Percentiles rank a stretch among this genome's conserved stretches.
Evolutionary conservation across 2,888 invertebrate genomes (phyloP).

Genomic region (Cyaniris semiargus): DNA sequence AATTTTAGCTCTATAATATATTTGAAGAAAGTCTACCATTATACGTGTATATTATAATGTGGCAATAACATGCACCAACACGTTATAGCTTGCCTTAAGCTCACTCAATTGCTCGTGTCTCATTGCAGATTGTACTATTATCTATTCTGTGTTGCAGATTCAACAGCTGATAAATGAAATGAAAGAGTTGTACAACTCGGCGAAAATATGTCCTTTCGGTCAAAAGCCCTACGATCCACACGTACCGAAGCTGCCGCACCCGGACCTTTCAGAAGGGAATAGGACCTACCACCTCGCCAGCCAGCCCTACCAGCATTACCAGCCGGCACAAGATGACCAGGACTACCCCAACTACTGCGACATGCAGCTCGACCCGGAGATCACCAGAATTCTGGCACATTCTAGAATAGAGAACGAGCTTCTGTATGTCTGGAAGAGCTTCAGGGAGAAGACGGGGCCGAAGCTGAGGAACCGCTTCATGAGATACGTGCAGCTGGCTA

Average conservation of each 20-base stretch:
- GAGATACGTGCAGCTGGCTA: conserved; percentile 88
- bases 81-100: no score
- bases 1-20: no score
- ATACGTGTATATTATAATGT: no score
- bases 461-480: conserved; percentile 87
- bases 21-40: no score
- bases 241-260: conserved; percentile 52
- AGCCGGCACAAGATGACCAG: conserved; percentile 52
- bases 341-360: conserved; percentile 76
- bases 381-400: conserved; percentile 83
- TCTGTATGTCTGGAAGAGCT: conserved; percentile 88
- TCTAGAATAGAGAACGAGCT: conserved; percentile 88
- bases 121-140: no score
- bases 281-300: conserved; percentile 54
- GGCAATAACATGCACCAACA: no score
- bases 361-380: conserved; percentile 82
- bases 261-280: conserved; percentile 38
- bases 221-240: conserved; percentile 73
- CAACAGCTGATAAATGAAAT: conserved; percentile 87
- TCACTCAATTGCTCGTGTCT: no score
- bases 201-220: conserved; percentile 85
- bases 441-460: conserved; percentile 89
- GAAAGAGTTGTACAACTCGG: conserved; percentile 88
- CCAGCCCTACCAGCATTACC: conserved; percentile 62
- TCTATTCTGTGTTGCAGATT: no score